Base-by-base conservation (phyloP, 2,797 vertebrate genomes). In the Pangasius krempfi region DNA sequence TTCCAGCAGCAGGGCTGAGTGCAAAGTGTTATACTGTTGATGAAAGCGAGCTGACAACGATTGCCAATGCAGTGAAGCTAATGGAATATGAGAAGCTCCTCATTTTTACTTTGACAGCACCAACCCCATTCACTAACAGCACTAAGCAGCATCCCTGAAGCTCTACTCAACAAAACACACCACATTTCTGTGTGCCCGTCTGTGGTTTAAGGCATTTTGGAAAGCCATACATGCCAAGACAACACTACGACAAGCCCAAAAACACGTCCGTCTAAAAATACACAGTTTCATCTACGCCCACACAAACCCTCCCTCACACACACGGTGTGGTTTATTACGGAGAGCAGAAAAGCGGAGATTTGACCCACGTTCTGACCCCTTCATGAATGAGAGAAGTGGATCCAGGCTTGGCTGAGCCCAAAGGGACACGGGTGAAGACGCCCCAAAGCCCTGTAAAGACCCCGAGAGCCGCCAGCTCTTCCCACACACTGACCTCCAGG, bases 401-500 rank as follows among this genome's bases (percentile, higher is more conserved):
- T 95, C 92, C 90, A 94, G 91, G 93, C 94, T 91, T 78, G 92
- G 87, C 91, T 90, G 92, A 94, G 95, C 93, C 96, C 95, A 94
- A 95, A 95, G 96, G 95, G 96, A 96, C 95, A 91, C 93, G 91
- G 93, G 85, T 33, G 92, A 92, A 95, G 94, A 93, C 79, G 92
- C 91, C 92, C 91, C 93, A 93, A 94, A 95, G 94, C 95, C 95
- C 95, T 72, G 92, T 91, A 91, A 94, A 95, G 94, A 95, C 95
- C 94, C 62, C 86, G 91, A 94, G 94, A 95, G 95, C 95, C 92
- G 93, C 93, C 89, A 68, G 93, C 93, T 95, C 96, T 96, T 96
- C 95, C 96, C 95, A 96, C 95, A 95, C 95, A 93, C 92, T 96
- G 96, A 96, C 96, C 96, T 95, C 94, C 4, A 92, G 94, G 96